Evolutionary conservation across 2,888 invertebrate species (phyloP).

Genomic region (Pherbina coryleti): DNA sequence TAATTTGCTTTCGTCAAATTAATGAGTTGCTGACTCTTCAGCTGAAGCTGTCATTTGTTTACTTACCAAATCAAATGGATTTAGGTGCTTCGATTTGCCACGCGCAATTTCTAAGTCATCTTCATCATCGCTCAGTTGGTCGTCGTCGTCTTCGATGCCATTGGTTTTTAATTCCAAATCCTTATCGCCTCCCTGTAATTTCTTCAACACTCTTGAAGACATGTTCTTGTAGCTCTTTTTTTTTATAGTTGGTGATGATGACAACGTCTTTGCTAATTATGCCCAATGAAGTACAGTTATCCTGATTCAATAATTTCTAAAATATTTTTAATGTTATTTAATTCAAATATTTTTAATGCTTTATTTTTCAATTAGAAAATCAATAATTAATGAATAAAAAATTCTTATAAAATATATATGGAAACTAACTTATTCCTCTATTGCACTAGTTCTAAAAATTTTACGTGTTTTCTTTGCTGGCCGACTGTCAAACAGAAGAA

Average conservation of each 20-base stretch:
- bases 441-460: constrained; percentile 9
- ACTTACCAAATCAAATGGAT: constrained; percentile 80
- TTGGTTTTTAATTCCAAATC: constrained; percentile 64
- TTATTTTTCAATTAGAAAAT: background rate
- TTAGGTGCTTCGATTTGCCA: constrained; percentile 74
- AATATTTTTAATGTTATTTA: no score
- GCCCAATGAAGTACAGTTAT: background rate
- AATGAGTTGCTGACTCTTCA: background rate
- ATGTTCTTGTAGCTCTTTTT: constrained; percentile 60
- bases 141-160: constrained; percentile 64
- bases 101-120: constrained; percentile 73
- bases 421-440: background rate
- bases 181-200: constrained; percentile 74
- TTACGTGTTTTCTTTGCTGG: background rate
- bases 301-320: background rate
- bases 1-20: background rate
- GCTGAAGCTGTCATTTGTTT: constrained; percentile 18
- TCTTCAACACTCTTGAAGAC: constrained; percentile 78
- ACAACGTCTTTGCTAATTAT: constrained; percentile 1
- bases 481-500: constrained; percentile 5
- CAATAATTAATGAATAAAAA: background rate
- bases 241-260: background rate
- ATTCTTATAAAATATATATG: background rate
- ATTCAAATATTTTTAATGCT: background rate
- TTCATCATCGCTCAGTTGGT: constrained; percentile 65